These are phyloP conservation scores for Polyergus mexicanus DNA, from an alignment of 1,140 invertebrate species.

Conservation along the genomic window DNA sequence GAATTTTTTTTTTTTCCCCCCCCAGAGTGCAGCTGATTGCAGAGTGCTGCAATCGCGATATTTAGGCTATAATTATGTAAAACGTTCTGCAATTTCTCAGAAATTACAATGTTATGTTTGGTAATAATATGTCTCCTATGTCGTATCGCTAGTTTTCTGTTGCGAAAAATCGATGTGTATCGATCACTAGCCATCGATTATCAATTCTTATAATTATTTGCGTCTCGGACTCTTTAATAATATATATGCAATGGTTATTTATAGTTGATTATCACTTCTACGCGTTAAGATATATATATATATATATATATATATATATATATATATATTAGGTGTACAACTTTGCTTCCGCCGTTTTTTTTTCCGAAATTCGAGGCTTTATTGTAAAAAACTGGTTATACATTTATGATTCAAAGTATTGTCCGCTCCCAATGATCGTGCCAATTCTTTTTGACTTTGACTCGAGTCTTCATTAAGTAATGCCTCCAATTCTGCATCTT, in stretches of 20 bases:
- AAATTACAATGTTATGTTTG: background rate
- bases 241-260: background rate
- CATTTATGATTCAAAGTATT: no score
- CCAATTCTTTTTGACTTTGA: no score
- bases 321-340: no score
- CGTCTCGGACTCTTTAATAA: background rate
- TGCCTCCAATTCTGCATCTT: no score
- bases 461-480: no score
- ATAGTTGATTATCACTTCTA: background rate
- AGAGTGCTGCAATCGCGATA: background rate
- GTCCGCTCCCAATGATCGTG: no score
- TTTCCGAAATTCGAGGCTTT: no score
- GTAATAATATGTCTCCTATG: background rate
- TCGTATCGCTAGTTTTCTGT: background rate
- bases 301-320: no score
- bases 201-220: background rate
- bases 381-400: no score
- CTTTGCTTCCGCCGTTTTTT: no score
- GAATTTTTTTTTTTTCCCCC: slow-evolving; percentile 13
- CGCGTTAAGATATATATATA: no score
- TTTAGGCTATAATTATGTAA: background rate
- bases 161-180: background rate
- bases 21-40: background rate
- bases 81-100: background rate
- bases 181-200: background rate